Percentiles rank a stretch among this genome's conserved stretches.
These are phyloP conservation scores for Harpagoxenus sublaevis DNA, from an alignment of 2,888 invertebrate species.

Conservation along the genomic window DNA sequence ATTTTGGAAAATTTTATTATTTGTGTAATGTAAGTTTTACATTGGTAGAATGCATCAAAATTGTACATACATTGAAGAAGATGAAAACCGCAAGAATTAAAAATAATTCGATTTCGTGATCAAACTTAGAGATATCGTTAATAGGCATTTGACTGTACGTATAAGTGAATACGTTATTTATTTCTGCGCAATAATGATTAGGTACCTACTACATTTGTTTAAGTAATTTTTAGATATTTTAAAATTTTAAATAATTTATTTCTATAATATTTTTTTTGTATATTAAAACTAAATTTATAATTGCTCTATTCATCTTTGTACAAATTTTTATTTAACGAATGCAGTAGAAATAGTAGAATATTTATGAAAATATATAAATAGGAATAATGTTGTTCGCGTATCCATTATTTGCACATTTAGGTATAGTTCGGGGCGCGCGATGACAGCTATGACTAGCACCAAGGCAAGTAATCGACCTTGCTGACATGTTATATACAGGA, in stretches of 20 bases:
- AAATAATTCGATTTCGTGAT: not conserved
- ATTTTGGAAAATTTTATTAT: not conserved
- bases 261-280: not conserved
- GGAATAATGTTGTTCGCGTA: not conserved
- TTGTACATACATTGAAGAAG: not conserved
- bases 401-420: conserved; percentile 6
- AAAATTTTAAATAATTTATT: not conserved
- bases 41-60: not conserved
- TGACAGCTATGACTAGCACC: not conserved
- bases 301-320: not conserved
- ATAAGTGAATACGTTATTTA: not conserved
- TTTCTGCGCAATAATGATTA: not conserved
- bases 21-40: conserved; percentile 1
- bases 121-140: not conserved
- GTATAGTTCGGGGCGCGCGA: not conserved
- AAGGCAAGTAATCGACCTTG: conserved; percentile 54
- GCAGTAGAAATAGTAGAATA: not conserved
- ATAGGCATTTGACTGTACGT: not conserved
- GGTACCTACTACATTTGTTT: not conserved
- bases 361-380: not conserved
- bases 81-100: not conserved
- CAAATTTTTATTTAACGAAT: not conserved
- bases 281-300: not conserved
- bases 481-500: conserved; percentile 56
- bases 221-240: not conserved